These are phyloP conservation scores for Aplidium turbinatum DNA, from an alignment of 23 tunicate genomes.

Conservation along the genomic window DNA sequence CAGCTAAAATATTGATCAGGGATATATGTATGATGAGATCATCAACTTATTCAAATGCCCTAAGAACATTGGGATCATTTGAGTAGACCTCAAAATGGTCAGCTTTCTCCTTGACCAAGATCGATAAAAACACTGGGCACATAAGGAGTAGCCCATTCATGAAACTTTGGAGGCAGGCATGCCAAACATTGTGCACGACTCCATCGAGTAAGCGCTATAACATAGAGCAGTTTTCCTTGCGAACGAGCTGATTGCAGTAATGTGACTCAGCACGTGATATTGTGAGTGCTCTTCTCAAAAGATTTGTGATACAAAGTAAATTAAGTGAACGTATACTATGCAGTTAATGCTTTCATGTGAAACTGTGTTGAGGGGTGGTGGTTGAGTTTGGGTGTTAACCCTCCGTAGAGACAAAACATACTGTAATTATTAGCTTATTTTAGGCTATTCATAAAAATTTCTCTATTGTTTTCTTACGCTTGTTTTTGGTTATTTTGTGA, in stretches of 20 bases:
- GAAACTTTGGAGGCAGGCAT: constrained; percentile 11
- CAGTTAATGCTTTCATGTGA: too few species aligned
- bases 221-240: too few species aligned
- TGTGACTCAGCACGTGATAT: too few species aligned
- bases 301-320: too few species aligned
- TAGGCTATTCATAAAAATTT: neutral
- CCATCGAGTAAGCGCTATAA: too few species aligned
- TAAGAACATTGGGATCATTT: neutral
- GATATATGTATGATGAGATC: neutral
- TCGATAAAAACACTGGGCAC: constrained; percentile 33
- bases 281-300: too few species aligned
- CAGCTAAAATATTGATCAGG: neutral
- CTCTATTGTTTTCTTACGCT: too few species aligned
- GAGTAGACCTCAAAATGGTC: constrained; percentile 1
- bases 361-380: too few species aligned
- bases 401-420: neutral
- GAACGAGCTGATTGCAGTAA: too few species aligned
- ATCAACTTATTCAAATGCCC: neutral
- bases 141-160: constrained; percentile 20
- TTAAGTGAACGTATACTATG: too few species aligned
- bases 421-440: constrained; percentile 2
- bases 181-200: constrained; percentile 26
- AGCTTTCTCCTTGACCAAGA: constrained; percentile 17
- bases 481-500: too few species aligned
- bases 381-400: too few species aligned